Conservation (phyloP, 2,888 invertebrate species). For the Nomada flava region DNA sequence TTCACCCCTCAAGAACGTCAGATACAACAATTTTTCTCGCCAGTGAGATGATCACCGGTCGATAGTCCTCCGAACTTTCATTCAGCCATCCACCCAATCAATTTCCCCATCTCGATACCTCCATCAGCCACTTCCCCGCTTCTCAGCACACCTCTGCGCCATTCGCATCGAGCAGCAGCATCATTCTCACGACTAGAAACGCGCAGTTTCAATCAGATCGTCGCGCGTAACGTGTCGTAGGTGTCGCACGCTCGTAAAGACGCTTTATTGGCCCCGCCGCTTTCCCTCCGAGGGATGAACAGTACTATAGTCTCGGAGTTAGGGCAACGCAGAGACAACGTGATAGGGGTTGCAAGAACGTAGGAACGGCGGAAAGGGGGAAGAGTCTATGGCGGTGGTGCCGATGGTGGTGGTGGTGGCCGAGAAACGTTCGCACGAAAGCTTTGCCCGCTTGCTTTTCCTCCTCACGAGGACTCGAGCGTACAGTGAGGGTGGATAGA, state of each 20-base stretch:
- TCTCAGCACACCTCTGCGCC: background rate
- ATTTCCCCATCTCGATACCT: background rate
- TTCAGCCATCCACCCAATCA: background rate
- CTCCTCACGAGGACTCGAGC: conserved; percentile 70
- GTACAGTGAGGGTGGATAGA: conserved; percentile 31
- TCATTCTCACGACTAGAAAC: conserved; percentile 14
- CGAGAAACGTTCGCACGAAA: conserved; percentile 69
- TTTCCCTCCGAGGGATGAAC: conserved; percentile 36
- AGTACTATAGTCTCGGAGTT: conserved; percentile 16
- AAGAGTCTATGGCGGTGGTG: conserved; percentile 21
- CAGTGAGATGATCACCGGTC: too few species aligned
- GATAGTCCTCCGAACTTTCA: too few species aligned
- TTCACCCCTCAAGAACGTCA: too few species aligned
- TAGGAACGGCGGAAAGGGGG: background rate
- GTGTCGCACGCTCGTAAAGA: conserved; percentile 63
- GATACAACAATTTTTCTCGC: too few species aligned
- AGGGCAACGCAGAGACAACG: conserved; percentile 25
- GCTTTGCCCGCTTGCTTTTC: conserved; percentile 68
- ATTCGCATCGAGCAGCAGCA: background rate
- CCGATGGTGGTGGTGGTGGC: conserved; percentile 43
- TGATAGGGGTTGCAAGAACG: background rate
- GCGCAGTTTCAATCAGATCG: conserved; percentile 57
- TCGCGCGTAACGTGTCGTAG: conserved; percentile 37
- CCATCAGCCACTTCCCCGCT: background rate
- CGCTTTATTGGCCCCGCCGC: conserved; percentile 66